phyloP scores from a whole-genome alignment of 2,888 invertebrate species.

The Morpho achilles region DNA sequence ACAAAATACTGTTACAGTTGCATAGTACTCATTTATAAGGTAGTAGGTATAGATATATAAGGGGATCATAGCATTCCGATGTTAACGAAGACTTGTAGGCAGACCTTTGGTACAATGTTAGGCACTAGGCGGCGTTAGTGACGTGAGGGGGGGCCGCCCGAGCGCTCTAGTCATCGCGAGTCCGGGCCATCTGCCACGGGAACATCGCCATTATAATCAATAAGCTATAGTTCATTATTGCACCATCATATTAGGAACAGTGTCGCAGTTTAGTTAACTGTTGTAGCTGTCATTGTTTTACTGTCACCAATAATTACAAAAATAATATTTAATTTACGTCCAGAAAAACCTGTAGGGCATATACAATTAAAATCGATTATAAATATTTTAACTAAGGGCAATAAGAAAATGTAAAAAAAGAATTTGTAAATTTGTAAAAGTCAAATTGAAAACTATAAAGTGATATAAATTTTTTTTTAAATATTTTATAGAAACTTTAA shows the following conservation, averaged over 20 bases:
- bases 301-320: not conserved
- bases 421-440: too few relatives aligned
- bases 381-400: too few relatives aligned
- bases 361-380: too few relatives aligned
- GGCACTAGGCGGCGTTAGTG: constrained; percentile 63
- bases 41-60: constrained; percentile 4
- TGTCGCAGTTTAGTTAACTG: not conserved
- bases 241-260: not conserved
- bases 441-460: too few relatives aligned
- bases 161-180: constrained; percentile 77
- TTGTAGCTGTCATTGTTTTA: constrained; percentile 2
- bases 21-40: constrained; percentile 8
- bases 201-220: constrained; percentile 28
- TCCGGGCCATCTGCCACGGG: constrained; percentile 62
- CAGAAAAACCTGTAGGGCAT: too few relatives aligned
- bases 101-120: constrained; percentile 64
- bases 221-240: constrained; percentile 7
- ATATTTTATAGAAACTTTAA: too few relatives aligned
- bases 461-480: too few relatives aligned
- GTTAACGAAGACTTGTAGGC: constrained; percentile 34
- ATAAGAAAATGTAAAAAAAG: too few relatives aligned
- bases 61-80: constrained; percentile 16
- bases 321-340: too few relatives aligned
- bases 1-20: constrained; percentile 14
- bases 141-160: constrained; percentile 64